Base-by-base conservation (phyloP, 2,113 vertebrate species). In the Nothocercus nigrocapillus region DNA sequence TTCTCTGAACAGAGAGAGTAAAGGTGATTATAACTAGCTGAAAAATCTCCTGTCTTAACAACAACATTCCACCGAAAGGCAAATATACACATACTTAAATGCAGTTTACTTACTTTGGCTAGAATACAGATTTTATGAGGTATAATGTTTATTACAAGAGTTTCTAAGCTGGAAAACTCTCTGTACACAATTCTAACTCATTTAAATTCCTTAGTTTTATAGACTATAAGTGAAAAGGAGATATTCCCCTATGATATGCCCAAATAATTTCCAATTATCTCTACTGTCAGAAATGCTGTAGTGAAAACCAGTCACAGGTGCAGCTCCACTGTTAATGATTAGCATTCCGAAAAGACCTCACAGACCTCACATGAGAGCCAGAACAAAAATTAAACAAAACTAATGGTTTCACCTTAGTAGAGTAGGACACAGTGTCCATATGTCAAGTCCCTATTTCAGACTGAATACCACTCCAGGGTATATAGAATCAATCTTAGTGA, bases 241-340 rank as follows among this genome's bases (percentile, higher is more conserved):
- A 64, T 45, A 61, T 2, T 3, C 16, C 30, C 25, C 9, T 44
- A 0, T 0, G 36, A 91, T n/a, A 86, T 86, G 72, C 15, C 80
- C 90, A 72, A 93, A 94, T 45, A 86, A 83, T 66, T 91, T 69
- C 59, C 51, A 89, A n/a, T 74, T 69, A 88, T 91, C 89, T 79
- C 58, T n/a, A 66, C 88, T 82, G 73, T 10, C 49, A 64, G 85
- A 91, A 75, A 93, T 83, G 61, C 28, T 94, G 27, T 72, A 88
- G 59, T 61, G 38, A 91, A 90, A 94, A 91, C 12, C 4, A 61
- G 15, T 80, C 34, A 69, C 20, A n/a, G 3, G 34, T 77, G 74
- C 36, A 58, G 51, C 58, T 73, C 66, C 22, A 68, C 8, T 9
- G 3, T 40, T 54, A 66, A 56, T 3, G 77, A 18, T 20, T 64